Evolutionary conservation across 2,888 invertebrate species (phyloP).

Genomic region (Prenolepis imparis): DNA sequence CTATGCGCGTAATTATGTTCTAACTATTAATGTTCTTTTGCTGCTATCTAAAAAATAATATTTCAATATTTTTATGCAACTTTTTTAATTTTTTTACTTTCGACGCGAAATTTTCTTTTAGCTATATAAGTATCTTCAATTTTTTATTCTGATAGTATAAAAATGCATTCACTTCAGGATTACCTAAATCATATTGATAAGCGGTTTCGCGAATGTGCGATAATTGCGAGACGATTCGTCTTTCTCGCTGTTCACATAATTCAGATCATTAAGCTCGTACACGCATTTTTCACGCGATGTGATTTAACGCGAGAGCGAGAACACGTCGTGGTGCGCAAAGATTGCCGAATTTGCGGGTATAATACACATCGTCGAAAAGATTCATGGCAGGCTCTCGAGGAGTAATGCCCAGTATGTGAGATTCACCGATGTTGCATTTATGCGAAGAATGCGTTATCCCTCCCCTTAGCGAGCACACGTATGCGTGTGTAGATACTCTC

Average conservation of each 20-base stretch:
- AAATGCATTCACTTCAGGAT: not conserved
- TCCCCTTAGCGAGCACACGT: not conserved
- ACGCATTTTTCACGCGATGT: constrained; percentile 3
- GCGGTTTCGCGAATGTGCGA: not conserved
- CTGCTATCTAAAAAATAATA: not conserved
- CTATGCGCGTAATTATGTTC: not conserved
- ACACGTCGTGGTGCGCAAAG: constrained; percentile 2
- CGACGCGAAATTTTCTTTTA: not conserved
- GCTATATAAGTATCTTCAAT: too few relatives aligned
- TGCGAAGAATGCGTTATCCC: constrained; percentile 57
- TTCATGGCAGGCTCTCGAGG: constrained; percentile 32
- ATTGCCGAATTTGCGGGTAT: constrained; percentile 14
- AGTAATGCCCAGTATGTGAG: constrained; percentile 49
- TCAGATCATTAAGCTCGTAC: not conserved
- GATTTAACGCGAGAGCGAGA: not conserved
- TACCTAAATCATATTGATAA: not conserved
- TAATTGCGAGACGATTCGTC: not conserved
- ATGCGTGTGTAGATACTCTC: constrained; percentile 27
- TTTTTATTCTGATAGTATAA: not conserved
- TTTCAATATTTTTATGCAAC: not conserved
- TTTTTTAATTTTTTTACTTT: not conserved
- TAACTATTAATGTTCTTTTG: not conserved
- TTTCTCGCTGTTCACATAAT: not conserved
- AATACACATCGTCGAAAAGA: constrained; percentile 37
- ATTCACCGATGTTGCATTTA: constrained; percentile 52